Conservation (phyloP, 2,888 invertebrate genomes). For the Phytoseiulus persimilis region DNA sequence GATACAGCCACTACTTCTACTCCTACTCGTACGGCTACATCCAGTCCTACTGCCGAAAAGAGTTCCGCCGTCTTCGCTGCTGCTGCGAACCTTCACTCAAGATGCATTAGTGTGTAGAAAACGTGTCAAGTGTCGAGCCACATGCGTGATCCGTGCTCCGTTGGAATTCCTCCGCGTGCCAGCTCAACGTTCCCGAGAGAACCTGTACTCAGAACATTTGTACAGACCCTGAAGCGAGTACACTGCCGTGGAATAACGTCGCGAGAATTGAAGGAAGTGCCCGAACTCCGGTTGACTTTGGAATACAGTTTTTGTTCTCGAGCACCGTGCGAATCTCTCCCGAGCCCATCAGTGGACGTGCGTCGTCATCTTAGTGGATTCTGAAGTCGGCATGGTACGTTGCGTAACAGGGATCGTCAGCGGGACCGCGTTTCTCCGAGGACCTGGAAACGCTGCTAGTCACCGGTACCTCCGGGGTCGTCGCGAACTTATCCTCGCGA, state of each 20-base stretch:
- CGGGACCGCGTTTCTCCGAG: too few species aligned
- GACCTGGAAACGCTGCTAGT: too few species aligned
- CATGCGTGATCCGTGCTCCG: neutral
- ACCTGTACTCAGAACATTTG: neutral
- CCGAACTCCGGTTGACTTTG: neutral
- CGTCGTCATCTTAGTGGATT: neutral
- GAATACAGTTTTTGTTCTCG: neutral
- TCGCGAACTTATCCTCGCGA: too few species aligned
- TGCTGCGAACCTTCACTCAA: neutral
- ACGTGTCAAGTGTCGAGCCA: neutral
- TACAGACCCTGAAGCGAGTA: neutral
- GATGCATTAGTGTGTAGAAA: neutral
- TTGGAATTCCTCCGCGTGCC: neutral
- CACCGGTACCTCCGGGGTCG: too few species aligned
- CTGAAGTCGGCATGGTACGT: neutral
- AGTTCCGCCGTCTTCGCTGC: neutral
- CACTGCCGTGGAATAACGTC: neutral
- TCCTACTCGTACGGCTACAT: neutral
- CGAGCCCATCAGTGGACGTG: neutral
- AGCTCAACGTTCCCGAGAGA: neutral
- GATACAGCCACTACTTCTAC: neutral
- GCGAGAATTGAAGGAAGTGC: neutral
- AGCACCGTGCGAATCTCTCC: neutral
- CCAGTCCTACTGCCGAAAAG: neutral
- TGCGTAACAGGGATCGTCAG: too few species aligned